A percentile compares a stretch with the other conserved stretches of the same genome.
Conservation (phyloP, 2,113 vertebrate genomes). For the Eudyptes chrysolophus region DNA sequence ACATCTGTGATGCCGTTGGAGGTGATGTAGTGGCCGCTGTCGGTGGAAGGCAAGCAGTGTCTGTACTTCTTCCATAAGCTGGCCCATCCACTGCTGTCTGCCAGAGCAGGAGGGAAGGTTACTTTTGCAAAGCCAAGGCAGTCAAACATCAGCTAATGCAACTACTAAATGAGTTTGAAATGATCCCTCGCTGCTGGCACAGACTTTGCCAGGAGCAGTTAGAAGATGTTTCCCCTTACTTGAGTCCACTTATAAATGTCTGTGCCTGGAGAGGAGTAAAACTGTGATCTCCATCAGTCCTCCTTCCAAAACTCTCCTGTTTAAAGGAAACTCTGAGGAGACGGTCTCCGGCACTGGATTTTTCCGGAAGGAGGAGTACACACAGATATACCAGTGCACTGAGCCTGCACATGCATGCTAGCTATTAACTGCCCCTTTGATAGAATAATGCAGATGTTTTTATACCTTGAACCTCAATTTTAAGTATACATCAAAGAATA, state of each 20-base stretch:
- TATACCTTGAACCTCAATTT: background rate
- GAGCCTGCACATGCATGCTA: fast-evolving
- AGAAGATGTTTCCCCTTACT: background rate
- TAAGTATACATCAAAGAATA: background rate
- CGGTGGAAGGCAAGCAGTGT: slow-evolving; percentile 26
- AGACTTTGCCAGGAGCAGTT: background rate
- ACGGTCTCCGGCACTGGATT: background rate
- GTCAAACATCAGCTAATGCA: background rate
- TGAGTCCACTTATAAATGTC: background rate
- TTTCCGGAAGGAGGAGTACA: background rate
- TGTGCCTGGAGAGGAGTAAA: fast-evolving
- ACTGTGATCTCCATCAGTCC: fast-evolving
- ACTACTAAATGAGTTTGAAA: background rate
- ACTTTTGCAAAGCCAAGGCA: background rate
- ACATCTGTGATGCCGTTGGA: slow-evolving; percentile 70
- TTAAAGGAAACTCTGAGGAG: background rate
- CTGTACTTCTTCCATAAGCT: slow-evolving; percentile 19
- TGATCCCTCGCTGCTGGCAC: fast-evolving
- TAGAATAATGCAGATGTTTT: background rate
- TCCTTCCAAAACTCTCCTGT: background rate
- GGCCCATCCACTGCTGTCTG: slow-evolving; percentile 45
- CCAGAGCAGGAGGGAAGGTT: background rate
- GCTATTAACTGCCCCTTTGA: background rate
- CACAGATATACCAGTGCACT: background rate
- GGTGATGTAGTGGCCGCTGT: slow-evolving; percentile 75